phyloP scores from a whole-genome alignment of 2,797 vertebrate genomes.

The Urocyon cinereoargenteus region DNA sequence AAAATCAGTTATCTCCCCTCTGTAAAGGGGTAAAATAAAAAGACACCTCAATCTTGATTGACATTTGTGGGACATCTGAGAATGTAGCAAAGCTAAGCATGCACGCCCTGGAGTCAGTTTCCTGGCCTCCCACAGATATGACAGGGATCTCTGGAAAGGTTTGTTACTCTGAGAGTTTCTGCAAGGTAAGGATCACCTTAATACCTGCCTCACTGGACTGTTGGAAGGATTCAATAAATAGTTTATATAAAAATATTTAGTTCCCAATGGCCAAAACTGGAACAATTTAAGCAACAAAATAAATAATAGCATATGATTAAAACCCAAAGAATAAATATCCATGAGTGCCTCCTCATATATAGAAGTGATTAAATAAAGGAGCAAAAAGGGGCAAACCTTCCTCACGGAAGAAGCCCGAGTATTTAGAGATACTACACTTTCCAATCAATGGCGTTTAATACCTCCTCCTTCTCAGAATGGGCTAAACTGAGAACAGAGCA shows the following conservation, averaged over 20 bases:
- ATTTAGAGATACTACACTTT: background rate
- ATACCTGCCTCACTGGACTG: background rate
- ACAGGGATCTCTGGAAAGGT: background rate
- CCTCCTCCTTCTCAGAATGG: background rate
- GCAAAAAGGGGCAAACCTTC: background rate
- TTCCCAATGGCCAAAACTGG: background rate
- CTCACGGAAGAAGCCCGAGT: background rate
- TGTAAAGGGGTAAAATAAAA: background rate
- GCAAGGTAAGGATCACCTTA: background rate
- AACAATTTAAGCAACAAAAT: background rate
- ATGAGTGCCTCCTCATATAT: background rate
- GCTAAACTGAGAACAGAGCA: background rate
- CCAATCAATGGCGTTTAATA: background rate
- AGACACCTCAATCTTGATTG: background rate
- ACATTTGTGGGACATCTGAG: background rate
- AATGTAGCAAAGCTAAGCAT: background rate
- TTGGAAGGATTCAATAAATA: background rate
- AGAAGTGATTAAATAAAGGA: background rate
- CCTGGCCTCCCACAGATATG: background rate
- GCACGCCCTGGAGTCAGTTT: background rate
- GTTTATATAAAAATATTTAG: background rate
- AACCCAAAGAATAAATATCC: background rate
- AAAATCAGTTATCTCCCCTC: background rate
- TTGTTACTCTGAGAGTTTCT: background rate
- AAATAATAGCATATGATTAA: background rate